These are phyloP conservation scores for Mycalesis mineus DNA, from an alignment of 2,888 invertebrate genomes.

Conservation along the genomic window DNA sequence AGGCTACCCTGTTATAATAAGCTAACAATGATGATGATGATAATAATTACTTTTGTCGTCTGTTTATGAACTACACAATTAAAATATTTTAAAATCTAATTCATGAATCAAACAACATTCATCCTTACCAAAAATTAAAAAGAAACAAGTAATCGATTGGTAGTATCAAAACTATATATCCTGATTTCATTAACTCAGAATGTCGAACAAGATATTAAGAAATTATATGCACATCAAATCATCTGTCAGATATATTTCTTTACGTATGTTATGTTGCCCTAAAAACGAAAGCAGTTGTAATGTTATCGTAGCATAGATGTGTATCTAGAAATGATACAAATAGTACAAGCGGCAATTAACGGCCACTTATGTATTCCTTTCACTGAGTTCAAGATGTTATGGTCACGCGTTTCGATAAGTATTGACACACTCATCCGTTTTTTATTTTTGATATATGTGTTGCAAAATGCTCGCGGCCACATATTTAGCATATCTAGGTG, in stretches of 20 bases:
- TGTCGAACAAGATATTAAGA: neutral
- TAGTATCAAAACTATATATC: too few species aligned
- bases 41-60: too few species aligned
- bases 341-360: constrained; percentile 53
- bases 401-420: constrained; percentile 27
- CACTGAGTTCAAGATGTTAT: constrained; percentile 39
- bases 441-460: constrained; percentile 5
- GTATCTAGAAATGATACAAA: constrained; percentile 60
- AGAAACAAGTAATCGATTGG: too few species aligned
- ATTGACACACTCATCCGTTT: constrained; percentile 15
- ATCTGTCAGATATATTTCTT: neutral
- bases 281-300: constrained; percentile 1
- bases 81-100: too few species aligned
- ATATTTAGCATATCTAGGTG: too few species aligned
- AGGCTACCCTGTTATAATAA: too few species aligned
- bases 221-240: neutral
- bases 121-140: too few species aligned
- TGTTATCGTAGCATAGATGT: constrained; percentile 27
- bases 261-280: neutral
- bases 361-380: constrained; percentile 51
- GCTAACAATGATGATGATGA: too few species aligned
- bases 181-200: neutral
- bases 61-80: too few species aligned
- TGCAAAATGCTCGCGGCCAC: neutral
- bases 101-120: too few species aligned